phyloP scores from a whole-genome alignment of 2,797 vertebrate species.

The Notamacropus eugenii region DNA sequence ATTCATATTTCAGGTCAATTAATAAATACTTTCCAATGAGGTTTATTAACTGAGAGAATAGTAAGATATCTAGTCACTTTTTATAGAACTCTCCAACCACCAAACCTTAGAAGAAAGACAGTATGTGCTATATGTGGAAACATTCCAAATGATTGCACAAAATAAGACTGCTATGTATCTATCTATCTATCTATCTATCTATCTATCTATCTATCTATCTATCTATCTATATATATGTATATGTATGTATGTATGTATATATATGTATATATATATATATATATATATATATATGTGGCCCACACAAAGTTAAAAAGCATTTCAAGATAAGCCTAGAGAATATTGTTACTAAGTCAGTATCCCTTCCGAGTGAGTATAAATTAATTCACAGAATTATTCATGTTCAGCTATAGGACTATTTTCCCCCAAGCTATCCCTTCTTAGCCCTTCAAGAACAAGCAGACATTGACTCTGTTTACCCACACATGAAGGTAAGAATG shows the following conservation, averaged over 20 bases:
- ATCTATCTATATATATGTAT: too few species aligned
- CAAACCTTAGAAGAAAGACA: background rate
- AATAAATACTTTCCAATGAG: background rate
- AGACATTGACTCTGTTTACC: background rate
- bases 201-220: too few species aligned
- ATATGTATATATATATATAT: too few species aligned
- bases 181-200: too few species aligned
- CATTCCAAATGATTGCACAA: background rate
- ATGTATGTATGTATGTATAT: too few species aligned
- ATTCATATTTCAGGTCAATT: background rate
- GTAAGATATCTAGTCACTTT: background rate
- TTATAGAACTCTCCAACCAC: background rate
- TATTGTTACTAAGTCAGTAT: background rate
- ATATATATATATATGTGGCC: too few species aligned
- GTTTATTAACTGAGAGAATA: background rate
- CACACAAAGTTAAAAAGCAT: background rate
- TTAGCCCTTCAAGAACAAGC: background rate
- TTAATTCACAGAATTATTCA: background rate
- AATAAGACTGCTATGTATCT: too few species aligned
- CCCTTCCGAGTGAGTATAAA: background rate
- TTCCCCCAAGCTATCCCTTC: background rate
- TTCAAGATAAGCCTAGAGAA: background rate
- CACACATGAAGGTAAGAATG: background rate
- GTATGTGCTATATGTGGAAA: background rate
- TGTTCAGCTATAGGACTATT: background rate